Evolutionary conservation across 2,113 vertebrate species (phyloP).

Genomic region (Lasiurus cinereus): DNA sequence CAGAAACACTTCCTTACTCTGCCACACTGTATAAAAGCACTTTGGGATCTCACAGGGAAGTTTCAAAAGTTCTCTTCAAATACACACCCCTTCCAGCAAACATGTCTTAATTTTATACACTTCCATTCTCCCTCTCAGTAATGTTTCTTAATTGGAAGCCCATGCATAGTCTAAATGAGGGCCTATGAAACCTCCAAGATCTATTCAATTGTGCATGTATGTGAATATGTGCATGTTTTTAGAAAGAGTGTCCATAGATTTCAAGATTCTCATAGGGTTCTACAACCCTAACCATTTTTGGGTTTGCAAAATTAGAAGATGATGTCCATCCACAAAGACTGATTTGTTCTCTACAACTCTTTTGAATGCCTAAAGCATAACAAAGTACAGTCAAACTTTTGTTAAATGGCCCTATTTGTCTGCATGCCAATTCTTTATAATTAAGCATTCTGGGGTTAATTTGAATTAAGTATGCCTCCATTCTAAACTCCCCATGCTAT

Average conservation of each 20-base stretch:
- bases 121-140: not conserved
- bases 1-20: not conserved
- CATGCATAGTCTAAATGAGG: not conserved
- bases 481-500: slow-evolving; percentile 31
- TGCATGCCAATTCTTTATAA: slow-evolving; percentile 59
- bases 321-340: not conserved
- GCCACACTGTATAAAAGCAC: not conserved
- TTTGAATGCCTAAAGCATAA: slow-evolving; percentile 11
- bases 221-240: not conserved
- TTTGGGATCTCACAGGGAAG: not conserved
- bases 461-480: slow-evolving; percentile 65
- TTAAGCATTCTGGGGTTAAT: slow-evolving; percentile 61
- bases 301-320: slow-evolving; percentile 24
- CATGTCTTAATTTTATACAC: not conserved
- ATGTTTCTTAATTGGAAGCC: not conserved
- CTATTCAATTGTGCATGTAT: not conserved
- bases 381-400: slow-evolving; percentile 57
- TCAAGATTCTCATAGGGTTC: not conserved
- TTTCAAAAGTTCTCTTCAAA: slow-evolving; percentile 2
- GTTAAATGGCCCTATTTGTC: slow-evolving; percentile 65
- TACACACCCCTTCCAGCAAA: not conserved
- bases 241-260: slow-evolving; percentile 22
- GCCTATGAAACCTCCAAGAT: not conserved
- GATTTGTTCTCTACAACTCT: slow-evolving; percentile 44
- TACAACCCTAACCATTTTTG: not conserved